Percentiles rank a stretch among this genome's conserved stretches.
Conservation (phyloP, 2,888 invertebrate species). For the Cephus pulcher region DNA sequence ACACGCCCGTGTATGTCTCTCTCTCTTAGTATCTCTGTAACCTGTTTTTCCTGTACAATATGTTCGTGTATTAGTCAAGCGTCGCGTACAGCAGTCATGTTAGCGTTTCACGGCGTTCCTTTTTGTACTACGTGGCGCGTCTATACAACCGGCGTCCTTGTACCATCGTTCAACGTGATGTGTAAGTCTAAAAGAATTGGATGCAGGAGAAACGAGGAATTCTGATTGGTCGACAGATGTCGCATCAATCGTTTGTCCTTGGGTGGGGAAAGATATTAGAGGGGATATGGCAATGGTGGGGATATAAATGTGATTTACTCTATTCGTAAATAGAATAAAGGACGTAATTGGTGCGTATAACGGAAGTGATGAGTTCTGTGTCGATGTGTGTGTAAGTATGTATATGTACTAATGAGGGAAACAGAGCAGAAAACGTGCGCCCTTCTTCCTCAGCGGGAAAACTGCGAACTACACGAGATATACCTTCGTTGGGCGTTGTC, state of each 20-base stretch:
- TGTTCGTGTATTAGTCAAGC: neutral
- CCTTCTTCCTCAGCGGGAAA: neutral
- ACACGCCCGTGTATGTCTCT: neutral
- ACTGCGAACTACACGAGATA: neutral
- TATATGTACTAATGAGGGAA: neutral
- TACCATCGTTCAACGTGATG: neutral
- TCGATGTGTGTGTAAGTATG: neutral
- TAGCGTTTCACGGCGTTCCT: neutral
- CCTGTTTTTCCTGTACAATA: neutral
- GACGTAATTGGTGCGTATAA: neutral
- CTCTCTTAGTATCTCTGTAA: neutral
- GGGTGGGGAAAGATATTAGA: slow-evolving; percentile 30
- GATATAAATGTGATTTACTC: neutral
- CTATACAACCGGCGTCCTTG: neutral
- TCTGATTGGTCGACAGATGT: neutral
- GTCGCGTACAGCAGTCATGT: neutral
- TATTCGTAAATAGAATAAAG: neutral
- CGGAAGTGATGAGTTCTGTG: neutral
- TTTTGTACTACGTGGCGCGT: neutral
- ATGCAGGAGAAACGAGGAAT: neutral
- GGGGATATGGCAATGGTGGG: slow-evolving; percentile 24
- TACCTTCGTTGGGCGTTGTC: neutral
- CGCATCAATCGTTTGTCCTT: neutral
- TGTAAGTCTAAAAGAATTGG: neutral
- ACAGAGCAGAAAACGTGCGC: neutral